These are phyloP conservation scores for Agelastica alni DNA, from an alignment of 2,888 invertebrate species.

Conservation along the genomic window DNA sequence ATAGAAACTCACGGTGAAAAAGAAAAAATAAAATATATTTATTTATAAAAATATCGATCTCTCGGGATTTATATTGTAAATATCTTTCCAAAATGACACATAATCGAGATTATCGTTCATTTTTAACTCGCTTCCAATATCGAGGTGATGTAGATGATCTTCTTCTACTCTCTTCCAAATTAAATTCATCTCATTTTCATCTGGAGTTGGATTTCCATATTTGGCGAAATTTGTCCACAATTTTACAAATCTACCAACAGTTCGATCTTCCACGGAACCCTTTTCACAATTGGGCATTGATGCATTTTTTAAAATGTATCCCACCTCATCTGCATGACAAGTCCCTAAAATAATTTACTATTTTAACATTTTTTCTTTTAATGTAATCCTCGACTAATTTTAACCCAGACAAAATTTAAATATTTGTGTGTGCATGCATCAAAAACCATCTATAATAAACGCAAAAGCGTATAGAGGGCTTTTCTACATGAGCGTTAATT, in stretches of 20 bases:
- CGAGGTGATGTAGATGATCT: constrained; percentile 38
- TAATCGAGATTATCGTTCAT: constrained; percentile 39
- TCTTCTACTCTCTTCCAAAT: constrained; percentile 42
- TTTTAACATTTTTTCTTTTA: too few species aligned
- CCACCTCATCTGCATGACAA: constrained; percentile 41
- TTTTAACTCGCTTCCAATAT: constrained; percentile 44
- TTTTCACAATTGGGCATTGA: constrained; percentile 33
- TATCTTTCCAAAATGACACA: constrained; percentile 44
- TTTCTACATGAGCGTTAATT: too few species aligned
- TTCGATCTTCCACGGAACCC: constrained; percentile 41
- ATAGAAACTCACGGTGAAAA: too few species aligned
- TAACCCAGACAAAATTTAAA: too few species aligned
- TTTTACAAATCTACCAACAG: constrained; percentile 39
- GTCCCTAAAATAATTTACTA: constrained; percentile 35
- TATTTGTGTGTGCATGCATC: too few species aligned
- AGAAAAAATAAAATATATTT: too few species aligned
- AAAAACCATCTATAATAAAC: too few species aligned
- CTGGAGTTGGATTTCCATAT: constrained; percentile 39
- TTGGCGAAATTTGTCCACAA: constrained; percentile 48
- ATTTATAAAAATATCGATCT: background rate
- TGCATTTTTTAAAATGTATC: constrained; percentile 40
- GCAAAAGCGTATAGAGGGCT: too few species aligned
- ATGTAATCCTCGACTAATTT: too few species aligned
- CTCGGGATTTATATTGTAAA: constrained; percentile 1
- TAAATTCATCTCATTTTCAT: constrained; percentile 25